These are phyloP conservation scores for Chiloscyllium punctatum DNA, from an alignment of 2,797 vertebrate species.

Conservation along the genomic window DNA sequence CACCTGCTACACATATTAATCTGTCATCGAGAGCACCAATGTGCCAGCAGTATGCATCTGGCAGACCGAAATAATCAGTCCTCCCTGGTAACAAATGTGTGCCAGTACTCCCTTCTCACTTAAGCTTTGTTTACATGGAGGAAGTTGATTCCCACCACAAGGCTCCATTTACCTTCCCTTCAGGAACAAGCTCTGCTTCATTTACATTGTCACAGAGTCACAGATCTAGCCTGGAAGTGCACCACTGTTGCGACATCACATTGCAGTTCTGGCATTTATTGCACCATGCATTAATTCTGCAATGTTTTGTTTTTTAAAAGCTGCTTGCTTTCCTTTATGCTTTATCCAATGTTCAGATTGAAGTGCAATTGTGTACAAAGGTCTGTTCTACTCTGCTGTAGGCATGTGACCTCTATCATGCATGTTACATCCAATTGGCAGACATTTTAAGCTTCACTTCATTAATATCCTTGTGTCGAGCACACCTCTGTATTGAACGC, in stretches of 20 bases:
- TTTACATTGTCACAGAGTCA: background rate
- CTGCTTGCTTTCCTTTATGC: background rate
- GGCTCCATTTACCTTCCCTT: slow-evolving; percentile 21
- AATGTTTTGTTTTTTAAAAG: background rate
- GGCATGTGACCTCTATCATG: too few species aligned
- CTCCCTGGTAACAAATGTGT: background rate
- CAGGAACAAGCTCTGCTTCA: slow-evolving; percentile 23
- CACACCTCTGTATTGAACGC: too few species aligned
- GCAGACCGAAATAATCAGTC: slow-evolving; percentile 21
- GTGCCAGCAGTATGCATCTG: slow-evolving; percentile 32
- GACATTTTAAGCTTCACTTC: too few species aligned
- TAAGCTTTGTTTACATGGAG: slow-evolving; percentile 29
- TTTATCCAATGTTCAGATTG: too few species aligned
- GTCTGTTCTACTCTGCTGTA: too few species aligned
- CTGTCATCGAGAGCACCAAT: slow-evolving; percentile 2
- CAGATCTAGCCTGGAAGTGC: background rate
- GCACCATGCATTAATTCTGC: background rate
- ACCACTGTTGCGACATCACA: background rate
- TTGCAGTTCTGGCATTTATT: background rate
- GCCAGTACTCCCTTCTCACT: slow-evolving; percentile 10
- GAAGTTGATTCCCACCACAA: slow-evolving; percentile 30
- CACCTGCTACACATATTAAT: slow-evolving; percentile 36
- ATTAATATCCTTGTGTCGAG: too few species aligned
- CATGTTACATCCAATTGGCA: too few species aligned
- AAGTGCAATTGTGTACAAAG: too few species aligned